Percentiles rank a stretch among this genome's conserved stretches.
phyloP scores from a whole-genome alignment of 2,888 invertebrate genomes.

The Ganaspis brasiliensis region DNA sequence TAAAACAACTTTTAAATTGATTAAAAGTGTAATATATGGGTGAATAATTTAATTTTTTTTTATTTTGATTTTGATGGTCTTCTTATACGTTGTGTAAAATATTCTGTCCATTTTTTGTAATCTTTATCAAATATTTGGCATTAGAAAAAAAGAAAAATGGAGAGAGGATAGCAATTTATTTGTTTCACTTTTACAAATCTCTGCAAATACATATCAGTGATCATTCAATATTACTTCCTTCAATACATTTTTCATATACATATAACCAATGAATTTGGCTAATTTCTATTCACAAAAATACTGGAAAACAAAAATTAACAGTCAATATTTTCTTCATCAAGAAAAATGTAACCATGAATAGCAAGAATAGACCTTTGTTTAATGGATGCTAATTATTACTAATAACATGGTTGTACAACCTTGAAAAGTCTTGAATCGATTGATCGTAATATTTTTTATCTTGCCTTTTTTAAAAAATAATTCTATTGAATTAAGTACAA shows the following conservation, averaged over 20 bases:
- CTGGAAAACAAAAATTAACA: not conserved
- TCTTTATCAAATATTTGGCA: no score
- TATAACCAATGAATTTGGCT: not conserved
- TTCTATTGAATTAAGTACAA: not conserved
- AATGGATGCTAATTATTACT: constrained; percentile 1
- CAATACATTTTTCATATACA: no score
- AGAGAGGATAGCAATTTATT: no score
- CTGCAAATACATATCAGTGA: no score
- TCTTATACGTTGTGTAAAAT: no score
- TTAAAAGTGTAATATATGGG: no score
- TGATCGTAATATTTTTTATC: not conserved
- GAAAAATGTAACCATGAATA: not conserved
- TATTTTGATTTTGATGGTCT: no score
- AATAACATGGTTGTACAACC: not conserved
- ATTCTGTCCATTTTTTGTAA: no score
- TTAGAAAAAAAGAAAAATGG: no score
- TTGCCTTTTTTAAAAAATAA: not conserved
- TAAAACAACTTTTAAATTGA: not conserved
- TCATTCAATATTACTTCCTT: no score
- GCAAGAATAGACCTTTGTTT: not conserved
- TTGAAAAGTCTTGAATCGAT: not conserved
- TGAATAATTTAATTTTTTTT: no score
- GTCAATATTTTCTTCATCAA: not conserved
- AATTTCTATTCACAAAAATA: not conserved
- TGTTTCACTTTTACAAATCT: no score